These are phyloP conservation scores for Onthophagus sagittarius DNA, from an alignment of 2,888 invertebrate genomes.

Conservation along the genomic window DNA sequence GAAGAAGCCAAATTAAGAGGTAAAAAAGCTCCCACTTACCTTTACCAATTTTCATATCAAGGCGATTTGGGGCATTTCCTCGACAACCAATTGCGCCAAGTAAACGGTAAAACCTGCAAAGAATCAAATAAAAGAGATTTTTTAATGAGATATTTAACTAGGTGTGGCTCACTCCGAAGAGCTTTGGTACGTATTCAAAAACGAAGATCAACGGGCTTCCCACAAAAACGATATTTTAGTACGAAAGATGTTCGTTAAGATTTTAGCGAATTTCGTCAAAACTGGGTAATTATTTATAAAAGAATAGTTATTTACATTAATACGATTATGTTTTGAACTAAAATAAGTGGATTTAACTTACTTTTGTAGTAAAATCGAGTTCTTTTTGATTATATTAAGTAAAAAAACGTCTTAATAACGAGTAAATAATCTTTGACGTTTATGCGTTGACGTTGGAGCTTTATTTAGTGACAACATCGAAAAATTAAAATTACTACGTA, in stretches of 20 bases:
- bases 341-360: too few species aligned
- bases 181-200: constrained; percentile 30
- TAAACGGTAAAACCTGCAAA: constrained; percentile 19
- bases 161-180: constrained; percentile 33
- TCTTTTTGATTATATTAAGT: too few species aligned
- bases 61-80: constrained; percentile 26
- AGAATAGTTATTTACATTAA: too few species aligned
- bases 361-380: too few species aligned
- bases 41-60: constrained; percentile 33
- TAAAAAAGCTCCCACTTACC: constrained; percentile 27
- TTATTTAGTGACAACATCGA: too few species aligned
- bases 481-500: too few species aligned
- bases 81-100: constrained; percentile 21
- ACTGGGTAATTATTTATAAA: too few species aligned
- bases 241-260: constrained; percentile 26
- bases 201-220: constrained; percentile 20
- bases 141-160: constrained; percentile 13
- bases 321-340: too few species aligned
- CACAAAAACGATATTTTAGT: constrained; percentile 24
- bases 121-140: neutral
- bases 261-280: constrained; percentile 34
- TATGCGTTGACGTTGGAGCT: too few species aligned
- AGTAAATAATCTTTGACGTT: too few species aligned
- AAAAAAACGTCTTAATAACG: too few species aligned
- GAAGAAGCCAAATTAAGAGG: constrained; percentile 28